A percentile compares a stretch with the other conserved stretches of the same genome.
These are phyloP conservation scores for Gracilinanus agilis DNA, from an alignment of 2,113 vertebrate species.

Conservation along the genomic window DNA sequence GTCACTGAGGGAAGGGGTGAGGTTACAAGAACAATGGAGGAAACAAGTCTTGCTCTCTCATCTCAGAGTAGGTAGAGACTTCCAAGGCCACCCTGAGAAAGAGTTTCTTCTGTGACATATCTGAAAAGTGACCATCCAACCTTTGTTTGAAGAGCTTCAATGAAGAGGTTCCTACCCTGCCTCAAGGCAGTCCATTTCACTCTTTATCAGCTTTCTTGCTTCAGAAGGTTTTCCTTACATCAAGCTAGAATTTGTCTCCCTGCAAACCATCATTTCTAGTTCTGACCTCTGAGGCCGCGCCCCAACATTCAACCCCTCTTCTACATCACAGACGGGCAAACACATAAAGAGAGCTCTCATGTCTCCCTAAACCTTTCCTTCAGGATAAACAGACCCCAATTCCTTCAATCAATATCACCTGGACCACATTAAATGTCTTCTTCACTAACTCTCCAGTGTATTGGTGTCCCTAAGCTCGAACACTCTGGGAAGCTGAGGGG, in stretches of 20 bases:
- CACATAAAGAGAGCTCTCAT: too few relatives aligned
- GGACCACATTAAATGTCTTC: background rate
- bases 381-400: background rate
- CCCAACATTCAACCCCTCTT: background rate
- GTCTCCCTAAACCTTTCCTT: background rate
- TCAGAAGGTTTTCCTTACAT: background rate
- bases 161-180: fast-evolving
- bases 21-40: background rate
- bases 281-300: background rate
- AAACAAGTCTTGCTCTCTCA: background rate
- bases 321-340: background rate
- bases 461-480: background rate
- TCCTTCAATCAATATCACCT: background rate
- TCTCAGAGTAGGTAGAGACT: background rate
- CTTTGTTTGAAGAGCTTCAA: background rate
- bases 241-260: background rate
- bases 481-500: background rate
- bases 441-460: background rate
- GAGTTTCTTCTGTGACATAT: background rate
- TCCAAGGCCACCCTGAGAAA: background rate
- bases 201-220: background rate
- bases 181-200: background rate
- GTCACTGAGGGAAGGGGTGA: background rate
- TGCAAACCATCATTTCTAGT: background rate
- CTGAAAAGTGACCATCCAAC: background rate